Evolutionary conservation across 2,888 invertebrate genomes (phyloP).

Genomic region (Dryocosmus kuriphilus): DNA sequence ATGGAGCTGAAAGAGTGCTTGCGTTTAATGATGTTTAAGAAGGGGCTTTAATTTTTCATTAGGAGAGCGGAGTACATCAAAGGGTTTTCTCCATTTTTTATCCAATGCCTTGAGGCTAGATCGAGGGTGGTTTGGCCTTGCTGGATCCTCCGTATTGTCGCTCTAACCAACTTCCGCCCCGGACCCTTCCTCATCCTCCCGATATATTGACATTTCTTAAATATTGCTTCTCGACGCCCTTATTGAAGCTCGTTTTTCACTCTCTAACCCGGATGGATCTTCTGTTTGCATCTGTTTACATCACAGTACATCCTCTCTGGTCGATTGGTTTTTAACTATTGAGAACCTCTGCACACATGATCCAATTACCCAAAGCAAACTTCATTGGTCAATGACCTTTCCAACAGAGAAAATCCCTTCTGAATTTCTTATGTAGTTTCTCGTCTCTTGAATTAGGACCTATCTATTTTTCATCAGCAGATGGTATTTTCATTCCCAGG

Average conservation of each 20-base stretch:
- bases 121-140: constrained; percentile 57
- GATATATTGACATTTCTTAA: constrained; percentile 76
- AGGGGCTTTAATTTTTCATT: constrained; percentile 78
- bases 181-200: constrained; percentile 59
- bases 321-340: constrained; percentile 18
- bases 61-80: constrained; percentile 74
- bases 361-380: constrained; percentile 58
- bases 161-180: constrained; percentile 61
- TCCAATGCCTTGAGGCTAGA: constrained; percentile 71
- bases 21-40: constrained; percentile 77
- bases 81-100: constrained; percentile 74
- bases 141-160: constrained; percentile 62
- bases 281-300: constrained; percentile 18
- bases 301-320: neutral
- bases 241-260: constrained; percentile 57
- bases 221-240: constrained; percentile 67
- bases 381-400: constrained; percentile 66
- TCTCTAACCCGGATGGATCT: constrained; percentile 40
- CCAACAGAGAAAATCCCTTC: constrained; percentile 37
- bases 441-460: constrained; percentile 40
- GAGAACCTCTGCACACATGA: constrained; percentile 54
- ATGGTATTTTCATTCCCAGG: neutral
- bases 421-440: neutral
- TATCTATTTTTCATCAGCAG: neutral
- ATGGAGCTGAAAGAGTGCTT: constrained; percentile 68